Percentiles rank a stretch among this genome's conserved stretches.
These are phyloP conservation scores for Sciurus carolinensis DNA, from an alignment of 2,797 vertebrate species.

Conservation along the genomic window DNA sequence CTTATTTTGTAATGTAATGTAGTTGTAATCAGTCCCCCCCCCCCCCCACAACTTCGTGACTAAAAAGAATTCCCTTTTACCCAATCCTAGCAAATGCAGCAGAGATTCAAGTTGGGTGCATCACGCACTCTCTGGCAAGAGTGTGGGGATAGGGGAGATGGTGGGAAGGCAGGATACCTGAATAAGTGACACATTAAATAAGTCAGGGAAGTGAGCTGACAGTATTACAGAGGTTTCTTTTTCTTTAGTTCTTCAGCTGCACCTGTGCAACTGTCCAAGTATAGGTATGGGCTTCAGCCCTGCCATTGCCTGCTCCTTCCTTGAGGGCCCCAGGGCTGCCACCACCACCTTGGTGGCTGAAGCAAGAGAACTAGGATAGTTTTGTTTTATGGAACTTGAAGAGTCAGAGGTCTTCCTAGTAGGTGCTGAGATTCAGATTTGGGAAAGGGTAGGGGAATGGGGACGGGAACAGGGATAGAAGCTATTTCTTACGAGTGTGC, in stretches of 20 bases:
- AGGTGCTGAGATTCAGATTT: slow-evolving; percentile 67
- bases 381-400: slow-evolving; percentile 47
- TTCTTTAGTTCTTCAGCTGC: slow-evolving; percentile 86
- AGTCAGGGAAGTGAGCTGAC: slow-evolving; percentile 62
- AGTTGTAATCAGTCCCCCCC: slow-evolving; percentile 66
- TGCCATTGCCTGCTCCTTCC: neutral
- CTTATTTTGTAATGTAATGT: slow-evolving; percentile 82
- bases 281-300: slow-evolving; percentile 78
- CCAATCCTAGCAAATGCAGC: neutral
- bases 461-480: neutral
- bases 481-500: slow-evolving; percentile 96
- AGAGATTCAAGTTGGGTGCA: neutral
- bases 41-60: slow-evolving; percentile 52
- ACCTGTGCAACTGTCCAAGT: slow-evolving; percentile 87
- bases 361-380: slow-evolving; percentile 12
- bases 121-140: neutral
- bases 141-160: neutral
- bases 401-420: slow-evolving; percentile 61
- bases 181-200: neutral
- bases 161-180: neutral
- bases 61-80: neutral
- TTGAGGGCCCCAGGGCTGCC: neutral
- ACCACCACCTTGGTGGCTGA: neutral
- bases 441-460: neutral
- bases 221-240: slow-evolving; percentile 86